A percentile compares a stretch with the other conserved stretches of the same genome.
phyloP scores from a whole-genome alignment of 2,797 vertebrate genomes.

The Typhlichthys eigenmanni region DNA sequence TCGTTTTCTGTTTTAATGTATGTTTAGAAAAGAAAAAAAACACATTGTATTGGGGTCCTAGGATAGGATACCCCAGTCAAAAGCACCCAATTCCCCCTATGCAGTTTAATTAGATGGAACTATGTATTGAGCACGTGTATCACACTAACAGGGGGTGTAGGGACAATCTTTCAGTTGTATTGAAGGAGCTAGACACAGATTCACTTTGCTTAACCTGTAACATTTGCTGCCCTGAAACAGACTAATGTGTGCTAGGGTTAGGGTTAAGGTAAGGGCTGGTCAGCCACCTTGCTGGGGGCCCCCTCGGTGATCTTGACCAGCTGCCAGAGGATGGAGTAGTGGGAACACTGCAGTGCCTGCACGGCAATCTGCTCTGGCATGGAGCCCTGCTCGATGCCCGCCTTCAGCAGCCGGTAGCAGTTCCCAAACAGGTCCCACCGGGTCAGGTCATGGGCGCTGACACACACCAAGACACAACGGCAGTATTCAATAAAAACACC shows the following conservation, averaged over 20 bases:
- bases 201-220: too few species aligned
- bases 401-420: constrained; percentile 96
- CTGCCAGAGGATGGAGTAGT: constrained; percentile 99
- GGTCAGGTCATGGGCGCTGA: constrained; percentile 95
- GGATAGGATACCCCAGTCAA: too few species aligned
- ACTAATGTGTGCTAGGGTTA: background rate
- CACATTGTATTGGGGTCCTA: too few species aligned
- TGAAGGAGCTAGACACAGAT: too few species aligned
- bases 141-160: too few species aligned
- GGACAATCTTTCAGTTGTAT: too few species aligned
- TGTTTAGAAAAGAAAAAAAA: too few species aligned
- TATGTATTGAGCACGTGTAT: too few species aligned
- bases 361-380: constrained; percentile 99
- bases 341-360: constrained; percentile 97
- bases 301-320: constrained; percentile 98
- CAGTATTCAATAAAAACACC: background rate
- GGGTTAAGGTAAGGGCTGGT: background rate
- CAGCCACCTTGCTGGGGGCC: constrained; percentile 90
- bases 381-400: constrained; percentile 97
- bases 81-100: too few species aligned
- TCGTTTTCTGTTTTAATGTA: too few species aligned
- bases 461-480: background rate
- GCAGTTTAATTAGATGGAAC: too few species aligned
- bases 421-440: constrained; percentile 98
- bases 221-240: too few species aligned